Evolutionary conservation across 2,888 invertebrate genomes (phyloP).

Genomic region (Drosophila silvestris): DNA sequence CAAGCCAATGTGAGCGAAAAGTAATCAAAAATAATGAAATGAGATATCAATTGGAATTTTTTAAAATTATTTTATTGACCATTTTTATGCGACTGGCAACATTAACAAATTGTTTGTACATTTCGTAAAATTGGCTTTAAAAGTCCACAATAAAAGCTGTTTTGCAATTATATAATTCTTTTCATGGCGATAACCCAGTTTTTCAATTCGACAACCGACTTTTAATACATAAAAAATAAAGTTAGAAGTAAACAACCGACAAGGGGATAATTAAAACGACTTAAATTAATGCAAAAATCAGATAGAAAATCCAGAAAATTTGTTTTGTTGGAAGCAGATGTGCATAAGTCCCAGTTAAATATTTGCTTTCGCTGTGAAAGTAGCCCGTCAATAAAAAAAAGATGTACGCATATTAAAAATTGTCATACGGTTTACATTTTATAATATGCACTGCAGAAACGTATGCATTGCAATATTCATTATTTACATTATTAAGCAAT

Average conservation of each 20-base stretch:
- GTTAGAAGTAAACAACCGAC: not conserved
- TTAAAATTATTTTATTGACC: not conserved
- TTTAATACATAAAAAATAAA: not conserved
- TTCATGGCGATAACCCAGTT: not conserved
- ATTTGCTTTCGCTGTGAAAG: not conserved
- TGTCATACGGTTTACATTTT: not conserved
- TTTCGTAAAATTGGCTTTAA: slow-evolving; percentile 18
- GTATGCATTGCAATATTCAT: slow-evolving; percentile 14
- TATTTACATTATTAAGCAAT: slow-evolving; percentile 22
- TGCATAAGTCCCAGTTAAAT: not conserved
- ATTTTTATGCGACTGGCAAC: slow-evolving; percentile 3
- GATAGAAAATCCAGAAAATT: not conserved
- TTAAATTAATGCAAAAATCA: not conserved
- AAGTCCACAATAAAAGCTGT: not conserved
- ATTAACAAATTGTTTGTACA: slow-evolving; percentile 23
- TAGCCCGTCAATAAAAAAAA: not conserved
- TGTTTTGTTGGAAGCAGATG: not conserved
- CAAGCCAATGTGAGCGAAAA: slow-evolving; percentile 17
- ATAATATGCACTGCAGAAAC: not conserved
- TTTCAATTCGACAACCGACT: not conserved
- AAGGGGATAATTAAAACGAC: not conserved
- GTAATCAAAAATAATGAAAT: slow-evolving; percentile 50
- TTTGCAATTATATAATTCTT: slow-evolving; percentile 4
- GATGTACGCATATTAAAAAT: not conserved
- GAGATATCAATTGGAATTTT: slow-evolving; percentile 27